phyloP scores from a whole-genome alignment of 2,113 vertebrate genomes.

The Psephotus haematonotus region DNA sequence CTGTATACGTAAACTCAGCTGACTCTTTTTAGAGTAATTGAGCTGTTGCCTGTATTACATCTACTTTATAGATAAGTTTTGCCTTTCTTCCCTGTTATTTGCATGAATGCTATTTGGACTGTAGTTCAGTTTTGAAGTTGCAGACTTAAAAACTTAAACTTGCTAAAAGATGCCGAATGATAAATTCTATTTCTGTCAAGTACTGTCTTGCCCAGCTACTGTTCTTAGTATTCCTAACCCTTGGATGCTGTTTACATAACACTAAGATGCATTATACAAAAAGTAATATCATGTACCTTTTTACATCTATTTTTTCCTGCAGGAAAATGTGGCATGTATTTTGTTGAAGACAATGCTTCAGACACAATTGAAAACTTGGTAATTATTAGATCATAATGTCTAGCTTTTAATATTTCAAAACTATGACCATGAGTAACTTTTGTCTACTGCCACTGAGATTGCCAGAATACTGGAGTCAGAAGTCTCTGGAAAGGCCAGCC shows the following conservation, averaged over 20 bases:
- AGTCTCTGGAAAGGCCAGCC: neutral
- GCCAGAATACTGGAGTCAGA: neutral
- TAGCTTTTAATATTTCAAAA: neutral
- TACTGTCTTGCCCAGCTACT: neutral
- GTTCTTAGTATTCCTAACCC: neutral
- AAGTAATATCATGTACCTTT: neutral
- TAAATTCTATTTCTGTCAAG: neutral
- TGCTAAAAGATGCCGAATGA: neutral
- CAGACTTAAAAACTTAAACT: neutral
- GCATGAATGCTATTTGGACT: neutral
- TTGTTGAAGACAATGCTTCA: slow-evolving; percentile 95
- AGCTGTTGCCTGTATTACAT: neutral
- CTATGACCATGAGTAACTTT: neutral
- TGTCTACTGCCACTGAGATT: neutral
- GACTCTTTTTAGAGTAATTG: neutral
- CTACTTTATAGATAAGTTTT: neutral
- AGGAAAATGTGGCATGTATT: slow-evolving; percentile 99
- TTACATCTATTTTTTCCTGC: slow-evolving; percentile 43
- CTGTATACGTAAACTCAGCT: neutral
- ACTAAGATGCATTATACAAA: neutral
- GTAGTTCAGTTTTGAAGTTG: neutral
- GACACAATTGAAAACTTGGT: slow-evolving; percentile 89
- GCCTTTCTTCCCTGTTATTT: neutral
- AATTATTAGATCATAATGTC: slow-evolving; percentile 16
- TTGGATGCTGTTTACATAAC: neutral